Percentiles rank a stretch among this genome's conserved stretches.
Conservation (phyloP, 1,140 invertebrate genomes). For the Procambarus virginalis region DNA sequence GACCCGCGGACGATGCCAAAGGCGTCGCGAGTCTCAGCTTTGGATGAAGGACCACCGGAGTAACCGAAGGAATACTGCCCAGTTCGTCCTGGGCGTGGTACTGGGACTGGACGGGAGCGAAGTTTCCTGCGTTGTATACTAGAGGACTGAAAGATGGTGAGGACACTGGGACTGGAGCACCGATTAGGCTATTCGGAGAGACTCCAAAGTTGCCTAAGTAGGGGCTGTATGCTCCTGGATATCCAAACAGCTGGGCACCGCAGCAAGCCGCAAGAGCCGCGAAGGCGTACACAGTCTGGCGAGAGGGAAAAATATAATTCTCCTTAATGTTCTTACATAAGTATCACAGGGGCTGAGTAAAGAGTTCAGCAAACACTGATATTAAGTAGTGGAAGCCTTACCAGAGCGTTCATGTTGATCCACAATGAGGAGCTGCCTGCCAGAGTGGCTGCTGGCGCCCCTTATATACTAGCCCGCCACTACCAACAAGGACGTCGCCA, state of each 20-base stretch:
- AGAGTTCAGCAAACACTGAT: background rate
- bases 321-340: background rate
- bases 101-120: constrained; percentile 38
- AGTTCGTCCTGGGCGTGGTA: constrained; percentile 59
- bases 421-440: constrained; percentile 52
- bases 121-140: background rate
- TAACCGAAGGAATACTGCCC: constrained; percentile 60
- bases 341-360: background rate
- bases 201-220: constrained; percentile 14
- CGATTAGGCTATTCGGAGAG: too few relatives aligned
- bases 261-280: constrained; percentile 23
- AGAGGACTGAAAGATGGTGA: background rate
- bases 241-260: background rate
- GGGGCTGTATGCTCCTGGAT: constrained; percentile 8
- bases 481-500: too few relatives aligned
- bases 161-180: too few relatives aligned
- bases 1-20: constrained; percentile 35
- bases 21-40: constrained; percentile 45
- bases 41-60: constrained; percentile 31
- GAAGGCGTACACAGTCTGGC: constrained; percentile 37
- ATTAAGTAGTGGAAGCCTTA: background rate
- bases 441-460: background rate
- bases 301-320: background rate
- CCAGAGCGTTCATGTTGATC: constrained; percentile 59
- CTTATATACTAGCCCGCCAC: constrained; percentile 31